A percentile compares a stretch with the other conserved stretches of the same genome.
These are phyloP conservation scores for Vidua chalybeata DNA, from an alignment of 2,113 vertebrate species.

Conservation along the genomic window DNA sequence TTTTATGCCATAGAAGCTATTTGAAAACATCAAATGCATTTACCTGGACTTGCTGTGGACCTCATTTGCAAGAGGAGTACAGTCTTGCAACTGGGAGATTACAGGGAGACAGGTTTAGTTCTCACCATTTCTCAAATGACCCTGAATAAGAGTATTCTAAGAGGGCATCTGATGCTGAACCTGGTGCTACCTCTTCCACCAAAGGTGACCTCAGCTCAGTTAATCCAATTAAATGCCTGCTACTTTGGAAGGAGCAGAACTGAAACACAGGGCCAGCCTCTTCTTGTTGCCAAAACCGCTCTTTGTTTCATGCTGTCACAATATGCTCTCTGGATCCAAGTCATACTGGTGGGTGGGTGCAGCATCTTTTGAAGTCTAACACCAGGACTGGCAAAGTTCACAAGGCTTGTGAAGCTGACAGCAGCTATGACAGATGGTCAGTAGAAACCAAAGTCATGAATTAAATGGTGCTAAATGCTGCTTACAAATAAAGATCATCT, in stretches of 20 bases:
- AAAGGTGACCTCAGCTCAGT: not conserved
- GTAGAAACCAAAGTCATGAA: not conserved
- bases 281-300: not conserved
- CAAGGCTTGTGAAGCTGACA: not conserved
- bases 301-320: not conserved
- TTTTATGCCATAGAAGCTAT: not conserved
- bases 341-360: not conserved
- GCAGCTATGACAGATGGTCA: slow-evolving; percentile 51
- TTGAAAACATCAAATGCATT: not conserved
- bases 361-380: slow-evolving; percentile 23
- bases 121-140: not conserved
- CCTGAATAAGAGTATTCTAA: not conserved
- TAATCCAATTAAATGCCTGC: not conserved
- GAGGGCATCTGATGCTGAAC: not conserved
- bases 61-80: not conserved
- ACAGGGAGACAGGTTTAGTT: not conserved
- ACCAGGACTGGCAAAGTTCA: slow-evolving; percentile 31
- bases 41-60: not conserved
- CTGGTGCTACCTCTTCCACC: not conserved
- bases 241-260: not conserved
- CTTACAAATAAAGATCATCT: not conserved
- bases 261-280: not conserved
- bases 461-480: slow-evolving; percentile 35
- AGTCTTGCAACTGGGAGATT: not conserved
- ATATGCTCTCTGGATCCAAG: not conserved